Evolutionary conservation across 2,888 invertebrate genomes (phyloP), one percentile per base, ranked within the genome.

Genomic region (Apamea epomidion): DNA sequence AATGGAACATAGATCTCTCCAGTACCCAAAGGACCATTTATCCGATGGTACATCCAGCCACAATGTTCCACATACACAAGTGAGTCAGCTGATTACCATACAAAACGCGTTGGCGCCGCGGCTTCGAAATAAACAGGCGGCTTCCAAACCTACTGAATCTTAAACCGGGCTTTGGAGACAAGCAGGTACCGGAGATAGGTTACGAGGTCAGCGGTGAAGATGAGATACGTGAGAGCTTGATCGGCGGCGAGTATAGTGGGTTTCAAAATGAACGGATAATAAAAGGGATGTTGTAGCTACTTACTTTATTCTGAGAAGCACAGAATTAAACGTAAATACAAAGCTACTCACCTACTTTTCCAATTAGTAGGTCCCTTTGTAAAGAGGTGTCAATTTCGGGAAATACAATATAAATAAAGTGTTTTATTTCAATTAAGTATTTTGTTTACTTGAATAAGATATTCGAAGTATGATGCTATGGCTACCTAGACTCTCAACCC

Each of bases 61-160:
- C 75, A 84, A 29, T 51, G 76, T 74, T n/a, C 32, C 75, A 71
- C 51, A 73, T 58, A 58, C 69, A 74, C 73, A 45, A 74, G 77
- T 32, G 82, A 78, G 71, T 74, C 67, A 58, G 82, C 80, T 83
- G 76, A 89, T 89, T 89, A 85, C 74, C 90, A 89, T 89, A 89
- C 87, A 83, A 84, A 88, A 84, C 81, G 82, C 79, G 81, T 74
- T 72, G 78, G 80, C 45, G 64, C 67, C 74, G 62, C 81, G 68
- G 84, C 76, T 62, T 70, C n/a, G 80, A 82, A 76, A 85, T 82
- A 89, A 89, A 86, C 84, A 80, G 76, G 58, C 65, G 58, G 60
- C 73, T 73, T 79, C 76, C 45, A 75, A 86, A 82, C 65, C 70
- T 86, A 72, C 79, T 84, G 83, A 76, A 78, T 83, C 79, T 83